These are phyloP conservation scores for Anomalospiza imberbis DNA, from an alignment of 2,797 vertebrate genomes.

Conservation along the genomic window DNA sequence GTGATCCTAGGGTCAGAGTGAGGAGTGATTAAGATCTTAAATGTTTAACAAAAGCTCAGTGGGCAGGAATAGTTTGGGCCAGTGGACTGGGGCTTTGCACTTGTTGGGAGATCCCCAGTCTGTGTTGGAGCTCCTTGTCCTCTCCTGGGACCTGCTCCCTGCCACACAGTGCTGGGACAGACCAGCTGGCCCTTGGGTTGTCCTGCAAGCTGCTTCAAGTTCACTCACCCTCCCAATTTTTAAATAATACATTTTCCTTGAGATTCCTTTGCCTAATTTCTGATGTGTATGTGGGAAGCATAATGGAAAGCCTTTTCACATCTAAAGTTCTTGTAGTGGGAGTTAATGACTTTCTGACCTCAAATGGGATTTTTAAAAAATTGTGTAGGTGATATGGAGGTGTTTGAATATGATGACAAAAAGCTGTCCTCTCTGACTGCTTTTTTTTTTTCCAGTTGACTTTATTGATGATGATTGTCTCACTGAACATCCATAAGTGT, in stretches of 20 bases:
- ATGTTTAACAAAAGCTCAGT: constrained; percentile 86
- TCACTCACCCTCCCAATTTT: background rate
- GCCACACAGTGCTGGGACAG: accelerated
- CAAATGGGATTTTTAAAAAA: background rate
- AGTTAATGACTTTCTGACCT: constrained; percentile 49
- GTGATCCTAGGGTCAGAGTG: constrained; percentile 81
- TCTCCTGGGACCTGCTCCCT: background rate
- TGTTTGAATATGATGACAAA: background rate
- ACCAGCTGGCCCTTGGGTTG: background rate
- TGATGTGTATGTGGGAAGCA: background rate
- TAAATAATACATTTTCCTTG: constrained; percentile 33
- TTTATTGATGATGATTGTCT: background rate
- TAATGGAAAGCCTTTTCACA: constrained; percentile 23
- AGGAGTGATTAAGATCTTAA: constrained; percentile 95
- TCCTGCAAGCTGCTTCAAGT: constrained; percentile 49
- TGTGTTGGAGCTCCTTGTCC: background rate
- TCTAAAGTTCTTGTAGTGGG: background rate
- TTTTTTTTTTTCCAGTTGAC: background rate
- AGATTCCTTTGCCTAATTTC: background rate
- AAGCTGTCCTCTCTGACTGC: background rate
- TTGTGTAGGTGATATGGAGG: background rate
- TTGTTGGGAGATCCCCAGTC: constrained; percentile 62
- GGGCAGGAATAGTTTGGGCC: constrained; percentile 66
- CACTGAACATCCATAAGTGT: background rate
- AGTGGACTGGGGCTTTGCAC: constrained; percentile 53